Conservation (phyloP, 1,140 invertebrate species). For the Halyomorpha halys region DNA sequence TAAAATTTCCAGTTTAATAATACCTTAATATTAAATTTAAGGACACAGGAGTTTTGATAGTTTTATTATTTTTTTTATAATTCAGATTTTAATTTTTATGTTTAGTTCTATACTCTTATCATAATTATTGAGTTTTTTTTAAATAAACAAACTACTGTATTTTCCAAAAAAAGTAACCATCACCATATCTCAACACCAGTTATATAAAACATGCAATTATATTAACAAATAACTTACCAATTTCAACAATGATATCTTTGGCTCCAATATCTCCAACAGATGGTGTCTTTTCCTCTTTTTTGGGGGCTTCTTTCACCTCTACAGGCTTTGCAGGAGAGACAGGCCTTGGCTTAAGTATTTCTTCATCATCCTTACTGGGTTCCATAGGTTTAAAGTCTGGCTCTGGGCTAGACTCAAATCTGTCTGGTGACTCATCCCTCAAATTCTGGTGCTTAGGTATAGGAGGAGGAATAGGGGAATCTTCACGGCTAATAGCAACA, state of each 20-base stretch:
- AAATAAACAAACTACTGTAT: too few relatives aligned
- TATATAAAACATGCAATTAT: too few relatives aligned
- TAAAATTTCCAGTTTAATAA: slow-evolving; percentile 4
- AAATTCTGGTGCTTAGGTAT: slow-evolving; percentile 16
- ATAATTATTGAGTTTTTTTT: too few relatives aligned
- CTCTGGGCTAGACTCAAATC: slow-evolving; percentile 5
- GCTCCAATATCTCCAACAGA: slow-evolving; percentile 10
- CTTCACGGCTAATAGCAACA: neutral
- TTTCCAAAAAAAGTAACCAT: too few relatives aligned
- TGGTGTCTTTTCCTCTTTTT: slow-evolving; percentile 5
- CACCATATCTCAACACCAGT: too few relatives aligned
- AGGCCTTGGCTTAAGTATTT: neutral
- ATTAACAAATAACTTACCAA: slow-evolving; percentile 15
- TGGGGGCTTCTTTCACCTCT: slow-evolving; percentile 1
- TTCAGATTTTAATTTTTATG: too few relatives aligned
- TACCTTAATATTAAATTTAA: too few relatives aligned
- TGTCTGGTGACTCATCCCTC: slow-evolving; percentile 2
- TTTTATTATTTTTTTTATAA: too few relatives aligned
- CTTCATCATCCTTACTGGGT: neutral
- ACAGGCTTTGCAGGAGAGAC: neutral
- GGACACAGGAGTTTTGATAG: too few relatives aligned
- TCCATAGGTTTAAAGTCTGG: slow-evolving; percentile 11
- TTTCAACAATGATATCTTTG: slow-evolving; percentile 22
- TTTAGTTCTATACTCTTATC: too few relatives aligned
- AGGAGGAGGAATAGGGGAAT: slow-evolving; percentile 18